Percentiles rank a stretch among this genome's conserved stretches.
Evolutionary conservation across 2,113 vertebrate species (phyloP).

Genomic region (Thunnus maccoyii): DNA sequence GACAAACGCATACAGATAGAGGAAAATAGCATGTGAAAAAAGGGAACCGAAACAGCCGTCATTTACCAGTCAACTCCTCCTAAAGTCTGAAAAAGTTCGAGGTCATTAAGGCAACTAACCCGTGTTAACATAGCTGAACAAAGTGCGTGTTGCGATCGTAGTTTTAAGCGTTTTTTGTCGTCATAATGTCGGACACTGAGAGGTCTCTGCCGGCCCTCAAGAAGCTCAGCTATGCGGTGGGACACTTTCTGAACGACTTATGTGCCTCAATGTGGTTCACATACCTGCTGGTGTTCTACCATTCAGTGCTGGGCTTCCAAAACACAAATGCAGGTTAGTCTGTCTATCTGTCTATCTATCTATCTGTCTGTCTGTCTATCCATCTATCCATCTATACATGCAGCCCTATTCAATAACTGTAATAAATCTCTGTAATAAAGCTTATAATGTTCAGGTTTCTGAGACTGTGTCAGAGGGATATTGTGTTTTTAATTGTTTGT

Average conservation of each 20-base stretch:
- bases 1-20: rapidly evolving
- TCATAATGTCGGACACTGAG: slow-evolving; percentile 49
- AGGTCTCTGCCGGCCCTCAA: slow-evolving; percentile 65
- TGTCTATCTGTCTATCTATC: background rate
- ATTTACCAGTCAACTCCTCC: too few relatives aligned
- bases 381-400: background rate
- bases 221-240: slow-evolving; percentile 88
- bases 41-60: background rate
- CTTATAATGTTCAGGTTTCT: too few relatives aligned
- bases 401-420: too few relatives aligned
- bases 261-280: slow-evolving; percentile 97
- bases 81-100: too few relatives aligned
- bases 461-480: too few relatives aligned
- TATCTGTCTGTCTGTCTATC: background rate
- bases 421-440: too few relatives aligned
- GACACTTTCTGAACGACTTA: slow-evolving; percentile 95
- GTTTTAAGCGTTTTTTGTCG: rapidly evolving
- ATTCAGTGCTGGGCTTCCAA: slow-evolving; percentile 90
- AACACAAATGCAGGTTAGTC: slow-evolving; percentile 83
- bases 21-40: background rate
- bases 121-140: background rate
- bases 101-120: too few relatives aligned
- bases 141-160: background rate
- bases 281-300: slow-evolving; percentile 92
- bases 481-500: too few relatives aligned